Percentiles rank a stretch among this genome's conserved stretches.
These are phyloP conservation scores for zebrafish (Danio rerio) DNA, from an alignment of 2,113 vertebrate species.

Conservation along the genomic window DNA sequence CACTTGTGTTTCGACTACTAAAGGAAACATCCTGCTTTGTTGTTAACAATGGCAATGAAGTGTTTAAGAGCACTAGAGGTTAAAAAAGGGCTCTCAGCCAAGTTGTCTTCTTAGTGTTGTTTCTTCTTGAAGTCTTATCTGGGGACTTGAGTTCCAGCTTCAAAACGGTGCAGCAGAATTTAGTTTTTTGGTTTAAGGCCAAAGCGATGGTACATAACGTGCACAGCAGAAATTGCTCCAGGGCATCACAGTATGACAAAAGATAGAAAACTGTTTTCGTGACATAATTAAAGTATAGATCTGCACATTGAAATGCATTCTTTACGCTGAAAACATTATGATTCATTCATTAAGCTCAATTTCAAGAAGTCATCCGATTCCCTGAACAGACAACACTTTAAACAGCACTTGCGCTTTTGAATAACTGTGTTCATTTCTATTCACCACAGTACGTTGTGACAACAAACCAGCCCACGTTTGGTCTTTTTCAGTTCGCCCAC, in stretches of 20 bases:
- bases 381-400: neutral
- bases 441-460: neutral
- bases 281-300: slow-evolving; percentile 17
- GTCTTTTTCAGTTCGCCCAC: neutral
- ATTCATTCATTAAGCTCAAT: neutral
- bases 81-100: slow-evolving; percentile 8
- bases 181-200: slow-evolving; percentile 8
- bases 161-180: slow-evolving; percentile 10
- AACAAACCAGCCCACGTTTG: slow-evolving; percentile 19
- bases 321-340: slow-evolving; percentile 2
- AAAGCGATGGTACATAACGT: slow-evolving; percentile 9
- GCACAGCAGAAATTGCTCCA: neutral
- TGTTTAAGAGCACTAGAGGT: neutral
- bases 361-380: neutral
- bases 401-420: neutral
- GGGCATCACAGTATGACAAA: slow-evolving; percentile 8
- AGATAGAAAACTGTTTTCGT: neutral
- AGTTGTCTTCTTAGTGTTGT: slow-evolving; percentile 2
- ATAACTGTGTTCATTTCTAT: neutral
- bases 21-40: slow-evolving; percentile 15
- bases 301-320: slow-evolving; percentile 6
- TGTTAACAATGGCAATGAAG: slow-evolving; percentile 12
- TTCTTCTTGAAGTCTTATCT: slow-evolving; percentile 21
- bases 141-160: neutral
- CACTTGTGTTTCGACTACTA: neutral